Evolutionary conservation across 1,140 invertebrate genomes (phyloP).

Genomic region (Colletes latitarsis): DNA sequence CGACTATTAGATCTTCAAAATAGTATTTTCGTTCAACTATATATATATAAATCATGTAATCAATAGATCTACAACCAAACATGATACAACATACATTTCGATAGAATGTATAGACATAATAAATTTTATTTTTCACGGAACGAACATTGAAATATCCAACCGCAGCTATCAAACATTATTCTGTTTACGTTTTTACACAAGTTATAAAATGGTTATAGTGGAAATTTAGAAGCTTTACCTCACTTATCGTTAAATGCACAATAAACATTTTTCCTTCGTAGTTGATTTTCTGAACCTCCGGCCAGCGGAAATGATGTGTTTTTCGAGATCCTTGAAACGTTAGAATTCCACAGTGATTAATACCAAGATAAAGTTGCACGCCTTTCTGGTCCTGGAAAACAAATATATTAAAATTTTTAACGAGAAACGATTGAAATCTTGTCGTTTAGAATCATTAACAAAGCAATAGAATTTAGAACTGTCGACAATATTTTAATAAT

Average conservation of each 20-base stretch:
- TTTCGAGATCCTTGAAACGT: slow-evolving; percentile 96
- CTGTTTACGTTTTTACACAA: no score
- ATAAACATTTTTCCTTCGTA: slow-evolving; percentile 99
- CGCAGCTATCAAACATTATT: background rate
- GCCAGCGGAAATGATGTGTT: slow-evolving; percentile 97
- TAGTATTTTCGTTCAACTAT: no score
- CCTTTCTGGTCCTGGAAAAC: slow-evolving; percentile 91
- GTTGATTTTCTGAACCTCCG: slow-evolving; percentile 96
- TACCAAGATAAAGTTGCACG: slow-evolving; percentile 95
- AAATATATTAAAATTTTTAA: background rate
- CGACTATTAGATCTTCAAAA: no score
- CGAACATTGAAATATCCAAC: no score
- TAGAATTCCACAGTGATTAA: slow-evolving; percentile 96
- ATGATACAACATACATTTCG: no score
- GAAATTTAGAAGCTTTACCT: slow-evolving; percentile 79
- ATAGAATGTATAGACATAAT: no score
- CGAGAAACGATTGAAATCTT: background rate
- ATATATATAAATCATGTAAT: no score
- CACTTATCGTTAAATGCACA: slow-evolving; percentile 90
- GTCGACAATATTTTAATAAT: background rate
- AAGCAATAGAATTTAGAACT: background rate
- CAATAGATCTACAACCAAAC: no score
- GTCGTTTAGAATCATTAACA: background rate
- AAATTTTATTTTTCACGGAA: no score
- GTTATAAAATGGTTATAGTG: background rate